A percentile compares a stretch with the other conserved stretches of the same genome.
Conservation (phyloP, 2,113 vertebrate species). For the Picathartes gymnocephalus region DNA sequence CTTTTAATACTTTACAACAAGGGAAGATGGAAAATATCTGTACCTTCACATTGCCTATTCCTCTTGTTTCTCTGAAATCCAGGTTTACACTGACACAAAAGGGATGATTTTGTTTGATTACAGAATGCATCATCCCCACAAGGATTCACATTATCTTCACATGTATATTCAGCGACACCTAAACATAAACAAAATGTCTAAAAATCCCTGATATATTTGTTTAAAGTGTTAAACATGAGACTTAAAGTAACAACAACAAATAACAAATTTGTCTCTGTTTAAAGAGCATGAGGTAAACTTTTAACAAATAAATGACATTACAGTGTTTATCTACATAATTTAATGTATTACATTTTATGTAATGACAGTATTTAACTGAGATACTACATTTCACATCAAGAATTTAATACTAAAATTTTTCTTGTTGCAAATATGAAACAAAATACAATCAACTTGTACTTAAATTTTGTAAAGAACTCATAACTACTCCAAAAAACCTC, state of each 20-base stretch:
- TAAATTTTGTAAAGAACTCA: background rate
- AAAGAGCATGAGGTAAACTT: background rate
- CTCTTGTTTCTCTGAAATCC: conserved; percentile 91
- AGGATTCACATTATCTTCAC: conserved; percentile 86
- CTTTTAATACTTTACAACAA: background rate
- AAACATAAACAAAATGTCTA: conserved; percentile 14
- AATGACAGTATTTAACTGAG: background rate
- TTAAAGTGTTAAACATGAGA: background rate
- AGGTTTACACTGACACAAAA: conserved; percentile 88
- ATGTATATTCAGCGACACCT: conserved; percentile 84
- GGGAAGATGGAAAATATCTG: conserved; percentile 3
- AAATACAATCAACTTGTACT: background rate
- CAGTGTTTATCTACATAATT: background rate
- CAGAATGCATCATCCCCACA: conserved; percentile 94
- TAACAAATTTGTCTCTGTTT: background rate
- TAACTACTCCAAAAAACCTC: background rate
- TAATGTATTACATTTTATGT: background rate
- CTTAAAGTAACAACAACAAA: background rate
- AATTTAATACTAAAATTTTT: background rate
- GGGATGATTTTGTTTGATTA: conserved; percentile 86
- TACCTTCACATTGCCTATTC: conserved; percentile 92
- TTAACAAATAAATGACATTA: background rate
- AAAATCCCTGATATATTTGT: background rate
- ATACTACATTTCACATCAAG: background rate
- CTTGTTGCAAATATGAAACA: background rate